phyloP scores from a whole-genome alignment of 2,797 vertebrate species.

The Scolopax bukidnonensis region DNA sequence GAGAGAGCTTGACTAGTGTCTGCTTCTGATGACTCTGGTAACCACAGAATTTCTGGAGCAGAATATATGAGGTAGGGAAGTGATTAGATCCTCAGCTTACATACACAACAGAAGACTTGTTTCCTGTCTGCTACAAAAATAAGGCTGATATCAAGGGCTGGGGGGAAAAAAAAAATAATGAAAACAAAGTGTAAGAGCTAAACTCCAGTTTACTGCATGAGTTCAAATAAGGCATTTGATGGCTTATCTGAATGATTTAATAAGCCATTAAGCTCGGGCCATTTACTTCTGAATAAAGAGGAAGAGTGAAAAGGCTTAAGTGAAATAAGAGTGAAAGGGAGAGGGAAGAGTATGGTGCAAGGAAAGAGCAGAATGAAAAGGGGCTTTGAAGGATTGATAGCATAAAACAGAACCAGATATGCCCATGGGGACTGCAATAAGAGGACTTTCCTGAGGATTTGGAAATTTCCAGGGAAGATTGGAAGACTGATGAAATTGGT shows the following conservation, averaged over 20 bases:
- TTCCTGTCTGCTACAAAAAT: conserved; percentile 1
- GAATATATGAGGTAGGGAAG: conserved; percentile 7
- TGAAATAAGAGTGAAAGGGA: not conserved
- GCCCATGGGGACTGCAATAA: not conserved
- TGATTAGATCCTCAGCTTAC: not conserved
- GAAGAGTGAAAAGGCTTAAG: not conserved
- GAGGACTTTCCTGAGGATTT: not conserved
- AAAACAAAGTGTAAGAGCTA: not conserved
- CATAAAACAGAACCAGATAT: not conserved
- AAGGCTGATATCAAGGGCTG: not conserved
- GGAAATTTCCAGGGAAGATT: not conserved
- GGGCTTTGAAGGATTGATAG: not conserved
- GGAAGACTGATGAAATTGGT: not conserved
- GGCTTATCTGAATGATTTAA: not conserved
- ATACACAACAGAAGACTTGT: not conserved
- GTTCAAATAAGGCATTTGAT: not conserved
- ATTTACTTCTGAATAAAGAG: not conserved
- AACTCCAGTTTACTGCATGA: not conserved
- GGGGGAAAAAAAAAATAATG: no score
- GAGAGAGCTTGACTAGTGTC: not conserved
- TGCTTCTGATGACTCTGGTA: not conserved
- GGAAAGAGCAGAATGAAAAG: not conserved
- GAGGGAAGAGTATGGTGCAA: not conserved
- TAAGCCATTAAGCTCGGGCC: not conserved
- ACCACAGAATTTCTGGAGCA: conserved; percentile 39